These are phyloP conservation scores for Gymnobelideus leadbeateri DNA, from an alignment of 2,113 vertebrate genomes.

Conservation along the genomic window DNA sequence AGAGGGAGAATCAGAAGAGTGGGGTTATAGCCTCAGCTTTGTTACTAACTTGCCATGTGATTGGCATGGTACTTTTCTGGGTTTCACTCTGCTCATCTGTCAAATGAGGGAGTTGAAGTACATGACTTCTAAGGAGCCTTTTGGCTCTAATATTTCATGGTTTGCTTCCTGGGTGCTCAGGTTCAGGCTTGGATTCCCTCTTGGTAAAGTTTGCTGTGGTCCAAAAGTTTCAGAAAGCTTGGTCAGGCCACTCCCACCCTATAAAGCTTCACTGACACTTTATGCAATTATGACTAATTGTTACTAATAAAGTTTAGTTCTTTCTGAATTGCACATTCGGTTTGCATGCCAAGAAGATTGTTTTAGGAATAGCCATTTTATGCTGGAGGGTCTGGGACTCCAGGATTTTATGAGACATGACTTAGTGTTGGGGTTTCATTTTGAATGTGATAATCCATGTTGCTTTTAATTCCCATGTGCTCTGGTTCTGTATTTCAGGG, in stretches of 20 bases:
- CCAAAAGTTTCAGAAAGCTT: background rate
- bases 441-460: conserved; percentile 45
- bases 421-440: conserved; percentile 32
- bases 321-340: conserved; percentile 15
- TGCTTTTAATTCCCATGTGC: conserved; percentile 17
- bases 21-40: background rate
- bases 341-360: background rate
- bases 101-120: background rate
- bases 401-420: conserved; percentile 38
- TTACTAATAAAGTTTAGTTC: background rate
- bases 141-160: background rate
- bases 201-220: background rate
- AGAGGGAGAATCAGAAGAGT: background rate
- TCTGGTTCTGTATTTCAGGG: conserved; percentile 6
- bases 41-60: background rate
- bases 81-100: background rate
- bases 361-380: conserved; percentile 14
- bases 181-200: background rate
- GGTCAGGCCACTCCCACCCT: background rate
- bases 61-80: background rate
- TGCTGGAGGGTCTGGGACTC: conserved; percentile 24
- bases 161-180: background rate
- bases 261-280: background rate
- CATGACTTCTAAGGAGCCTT: background rate
- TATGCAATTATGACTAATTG: background rate